Percentiles rank a stretch among this genome's conserved stretches.
Evolutionary conservation across 1,140 invertebrate species (phyloP).

Genomic region (Ptiloglossa arizonensis): DNA sequence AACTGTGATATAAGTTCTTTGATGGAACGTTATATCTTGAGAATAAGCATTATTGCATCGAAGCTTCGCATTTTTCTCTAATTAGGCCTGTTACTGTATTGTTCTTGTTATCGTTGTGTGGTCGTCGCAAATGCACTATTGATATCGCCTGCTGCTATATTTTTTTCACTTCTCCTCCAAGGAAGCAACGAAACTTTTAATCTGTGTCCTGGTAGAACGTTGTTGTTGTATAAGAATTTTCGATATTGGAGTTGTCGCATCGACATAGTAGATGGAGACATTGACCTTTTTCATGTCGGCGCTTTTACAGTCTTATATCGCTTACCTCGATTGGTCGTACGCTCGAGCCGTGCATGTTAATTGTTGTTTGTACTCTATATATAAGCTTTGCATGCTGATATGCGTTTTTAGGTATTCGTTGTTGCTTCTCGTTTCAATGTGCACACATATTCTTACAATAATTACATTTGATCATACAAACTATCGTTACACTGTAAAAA

Average conservation of each 20-base stretch:
- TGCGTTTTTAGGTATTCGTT: constrained; percentile 32
- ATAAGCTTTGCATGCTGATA: constrained; percentile 73
- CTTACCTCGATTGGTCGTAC: constrained; percentile 14
- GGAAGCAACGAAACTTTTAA: constrained; percentile 26
- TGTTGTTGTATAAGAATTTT: neutral
- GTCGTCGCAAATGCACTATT: constrained; percentile 36
- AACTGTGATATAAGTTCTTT: constrained; percentile 34
- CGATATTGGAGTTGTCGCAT: neutral
- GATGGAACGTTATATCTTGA: constrained; percentile 18
- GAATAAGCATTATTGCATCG: constrained; percentile 15
- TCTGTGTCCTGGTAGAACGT: neutral
- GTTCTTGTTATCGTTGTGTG: constrained; percentile 39
- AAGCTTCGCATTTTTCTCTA: constrained; percentile 47
- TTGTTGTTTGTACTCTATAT: constrained; percentile 15
- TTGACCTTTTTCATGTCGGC: neutral
- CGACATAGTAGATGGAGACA: neutral
- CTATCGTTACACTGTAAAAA: constrained; percentile 58
- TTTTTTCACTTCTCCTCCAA: constrained; percentile 9
- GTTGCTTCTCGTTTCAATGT: constrained; percentile 32
- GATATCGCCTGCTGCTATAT: constrained; percentile 22
- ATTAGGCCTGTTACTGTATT: constrained; percentile 15
- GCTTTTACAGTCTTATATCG: constrained; percentile 32
- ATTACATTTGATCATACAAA: constrained; percentile 25
- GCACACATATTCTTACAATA: constrained; percentile 29
- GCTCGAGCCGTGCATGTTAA: constrained; percentile 28